Conservation (phyloP, 2,113 vertebrate genomes). For the Phalacrocorax brasilianus region DNA sequence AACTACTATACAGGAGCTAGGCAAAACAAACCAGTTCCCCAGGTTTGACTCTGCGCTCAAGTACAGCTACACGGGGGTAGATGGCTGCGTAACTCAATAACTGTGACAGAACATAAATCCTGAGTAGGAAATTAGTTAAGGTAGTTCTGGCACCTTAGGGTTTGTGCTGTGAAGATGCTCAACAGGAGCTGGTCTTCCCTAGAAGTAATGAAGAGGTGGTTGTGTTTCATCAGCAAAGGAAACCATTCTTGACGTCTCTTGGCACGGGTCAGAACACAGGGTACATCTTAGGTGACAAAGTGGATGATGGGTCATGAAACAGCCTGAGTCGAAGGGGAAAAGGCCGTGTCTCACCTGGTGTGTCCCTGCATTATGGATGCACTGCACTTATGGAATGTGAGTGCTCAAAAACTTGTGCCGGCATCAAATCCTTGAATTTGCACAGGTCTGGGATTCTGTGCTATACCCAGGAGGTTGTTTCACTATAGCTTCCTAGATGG, state of each 20-base stretch:
- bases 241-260: neutral
- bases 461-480: neutral
- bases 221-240: neutral
- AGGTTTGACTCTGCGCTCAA: neutral
- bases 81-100: neutral
- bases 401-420: neutral
- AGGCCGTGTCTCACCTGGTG: neutral
- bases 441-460: neutral
- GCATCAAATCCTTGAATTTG: neutral
- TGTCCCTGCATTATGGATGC: neutral
- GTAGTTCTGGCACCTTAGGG: neutral
- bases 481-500: neutral
- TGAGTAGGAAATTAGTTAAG: neutral
- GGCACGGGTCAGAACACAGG: neutral
- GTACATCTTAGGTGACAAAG: neutral
- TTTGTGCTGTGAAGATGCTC: neutral
- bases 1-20: constrained; percentile 42
- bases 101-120: neutral
- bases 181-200: neutral
- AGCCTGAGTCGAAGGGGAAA: neutral
- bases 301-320: neutral
- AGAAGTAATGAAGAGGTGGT: neutral
- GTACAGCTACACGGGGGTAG: neutral
- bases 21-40: constrained; percentile 51
- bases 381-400: neutral